Evolutionary conservation across 1,140 invertebrate genomes (phyloP).

Genomic region (Ostrea edulis): DNA sequence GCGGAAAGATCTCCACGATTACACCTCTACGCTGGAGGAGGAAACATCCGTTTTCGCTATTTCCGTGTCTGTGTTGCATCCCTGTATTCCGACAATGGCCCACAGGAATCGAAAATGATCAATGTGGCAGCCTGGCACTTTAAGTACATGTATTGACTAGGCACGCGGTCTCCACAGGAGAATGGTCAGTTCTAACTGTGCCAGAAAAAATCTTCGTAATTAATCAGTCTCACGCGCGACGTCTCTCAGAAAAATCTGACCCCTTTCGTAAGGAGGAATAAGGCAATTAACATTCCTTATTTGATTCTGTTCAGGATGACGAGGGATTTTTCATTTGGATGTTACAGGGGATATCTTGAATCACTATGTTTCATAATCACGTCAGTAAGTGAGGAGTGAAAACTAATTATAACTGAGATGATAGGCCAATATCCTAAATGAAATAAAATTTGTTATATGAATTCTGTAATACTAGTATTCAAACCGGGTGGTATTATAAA

Average conservation of each 20-base stretch:
- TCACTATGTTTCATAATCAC: background rate
- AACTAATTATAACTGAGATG: background rate
- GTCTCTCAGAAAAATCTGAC: background rate
- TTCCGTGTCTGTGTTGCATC: background rate
- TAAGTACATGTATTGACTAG: slow-evolving; percentile 8
- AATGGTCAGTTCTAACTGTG: background rate
- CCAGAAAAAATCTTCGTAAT: background rate
- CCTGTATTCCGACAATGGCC: background rate
- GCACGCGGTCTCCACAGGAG: background rate
- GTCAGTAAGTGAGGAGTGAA: background rate
- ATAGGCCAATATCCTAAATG: no score
- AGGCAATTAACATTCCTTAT: background rate
- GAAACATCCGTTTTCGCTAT: background rate
- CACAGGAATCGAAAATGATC: slow-evolving; percentile 6
- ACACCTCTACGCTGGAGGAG: background rate
- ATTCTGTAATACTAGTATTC: no score
- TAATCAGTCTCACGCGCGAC: background rate
- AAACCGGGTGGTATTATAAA: no score
- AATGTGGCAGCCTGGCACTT: background rate
- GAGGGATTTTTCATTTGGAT: background rate
- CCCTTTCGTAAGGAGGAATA: background rate
- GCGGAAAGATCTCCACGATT: background rate
- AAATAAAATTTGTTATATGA: no score
- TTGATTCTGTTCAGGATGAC: background rate
- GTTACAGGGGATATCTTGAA: background rate